A percentile compares a stretch with the other conserved stretches of the same genome.
phyloP scores from a whole-genome alignment of 2,888 invertebrate genomes.

The Pilophorus perplexus region DNA sequence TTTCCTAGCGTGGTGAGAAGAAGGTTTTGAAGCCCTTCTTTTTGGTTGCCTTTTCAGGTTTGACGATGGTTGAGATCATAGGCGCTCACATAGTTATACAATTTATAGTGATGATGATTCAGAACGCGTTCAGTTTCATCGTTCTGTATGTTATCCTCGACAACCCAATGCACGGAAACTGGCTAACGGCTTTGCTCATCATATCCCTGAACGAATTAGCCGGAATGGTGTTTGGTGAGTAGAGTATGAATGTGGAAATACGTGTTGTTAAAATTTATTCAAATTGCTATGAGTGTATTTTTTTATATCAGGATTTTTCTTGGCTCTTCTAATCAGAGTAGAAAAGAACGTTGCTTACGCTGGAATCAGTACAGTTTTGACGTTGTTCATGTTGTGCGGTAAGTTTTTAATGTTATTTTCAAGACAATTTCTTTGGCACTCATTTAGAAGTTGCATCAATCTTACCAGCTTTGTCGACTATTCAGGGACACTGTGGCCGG shows the following conservation, averaged over 20 bases:
- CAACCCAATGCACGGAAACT: slow-evolving; percentile 47
- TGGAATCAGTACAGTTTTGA: slow-evolving; percentile 44
- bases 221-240: slow-evolving; percentile 49
- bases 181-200: slow-evolving; percentile 45
- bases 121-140: slow-evolving; percentile 49
- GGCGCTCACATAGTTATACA: slow-evolving; percentile 49
- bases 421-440: not conserved
- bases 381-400: slow-evolving; percentile 48
- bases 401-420: not conserved
- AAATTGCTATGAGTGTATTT: not conserved
- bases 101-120: slow-evolving; percentile 49
- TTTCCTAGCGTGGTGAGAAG: not conserved
- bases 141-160: slow-evolving; percentile 48
- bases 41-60: slow-evolving; percentile 42
- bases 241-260: not conserved
- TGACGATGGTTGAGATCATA: slow-evolving; percentile 49
- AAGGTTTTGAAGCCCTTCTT: not conserved
- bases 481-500: slow-evolving; percentile 47
- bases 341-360: slow-evolving; percentile 46
- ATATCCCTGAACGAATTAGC: slow-evolving; percentile 48
- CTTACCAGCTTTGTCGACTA: too few relatives aligned
- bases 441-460: too few relatives aligned
- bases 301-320: slow-evolving; percentile 44
- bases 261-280: not conserved
- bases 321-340: slow-evolving; percentile 41